phyloP scores from a whole-genome alignment of 2,888 invertebrate genomes.

The Sphinx pinastri region DNA sequence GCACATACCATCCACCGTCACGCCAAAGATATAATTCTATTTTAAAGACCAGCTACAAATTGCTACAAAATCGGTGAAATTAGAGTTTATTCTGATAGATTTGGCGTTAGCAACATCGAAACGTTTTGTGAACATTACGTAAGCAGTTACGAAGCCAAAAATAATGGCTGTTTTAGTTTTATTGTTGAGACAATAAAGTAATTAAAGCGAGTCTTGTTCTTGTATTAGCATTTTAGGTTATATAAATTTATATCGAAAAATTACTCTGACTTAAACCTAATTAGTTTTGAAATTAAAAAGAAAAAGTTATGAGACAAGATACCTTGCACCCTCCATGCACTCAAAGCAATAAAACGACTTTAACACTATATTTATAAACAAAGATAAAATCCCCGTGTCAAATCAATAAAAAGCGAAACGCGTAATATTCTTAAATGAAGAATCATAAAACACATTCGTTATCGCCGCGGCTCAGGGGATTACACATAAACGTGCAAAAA shows the following conservation, averaged over 20 bases:
- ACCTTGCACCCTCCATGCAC: too few relatives aligned
- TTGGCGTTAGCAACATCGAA: neutral
- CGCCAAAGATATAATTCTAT: conserved; percentile 16
- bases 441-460: neutral
- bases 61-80: neutral
- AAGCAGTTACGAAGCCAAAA: neutral
- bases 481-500: neutral
- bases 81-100: neutral
- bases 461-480: neutral
- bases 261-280: too few relatives aligned
- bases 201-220: neutral
- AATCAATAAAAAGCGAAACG: neutral
- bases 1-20: neutral
- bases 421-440: neutral
- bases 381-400: neutral
- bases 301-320: too few relatives aligned
- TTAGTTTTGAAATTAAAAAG: too few relatives aligned
- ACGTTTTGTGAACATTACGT: neutral
- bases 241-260: too few relatives aligned
- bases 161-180: neutral
- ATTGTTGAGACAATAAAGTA: neutral
- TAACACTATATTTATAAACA: neutral
- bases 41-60: conserved; percentile 17
- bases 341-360: too few relatives aligned
- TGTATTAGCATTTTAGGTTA: too few relatives aligned